A percentile compares a stretch with the other conserved stretches of the same genome.
phyloP scores from a whole-genome alignment of 2,113 vertebrate genomes.

The Diadophis punctatus region DNA sequence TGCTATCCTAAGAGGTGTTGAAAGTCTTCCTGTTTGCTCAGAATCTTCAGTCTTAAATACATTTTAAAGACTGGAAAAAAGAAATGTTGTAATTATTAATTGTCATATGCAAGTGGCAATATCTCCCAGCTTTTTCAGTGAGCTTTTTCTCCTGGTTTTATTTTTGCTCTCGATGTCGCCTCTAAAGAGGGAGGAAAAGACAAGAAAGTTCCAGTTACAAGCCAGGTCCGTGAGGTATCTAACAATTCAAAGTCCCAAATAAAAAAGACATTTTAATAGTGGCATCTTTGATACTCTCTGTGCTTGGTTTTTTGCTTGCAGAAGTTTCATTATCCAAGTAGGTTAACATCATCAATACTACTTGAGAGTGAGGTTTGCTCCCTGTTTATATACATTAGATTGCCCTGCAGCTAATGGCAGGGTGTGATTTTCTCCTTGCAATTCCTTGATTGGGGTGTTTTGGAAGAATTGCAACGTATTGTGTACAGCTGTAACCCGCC shows the following conservation, averaged over 20 bases:
- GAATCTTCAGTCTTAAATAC: not conserved
- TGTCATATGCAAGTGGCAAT: not conserved
- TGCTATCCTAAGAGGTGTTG: not conserved
- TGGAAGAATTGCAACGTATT: not conserved
- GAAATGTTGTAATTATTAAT: not conserved
- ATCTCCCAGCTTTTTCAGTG: not conserved
- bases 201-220: not conserved
- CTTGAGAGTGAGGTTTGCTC: not conserved
- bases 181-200: not conserved
- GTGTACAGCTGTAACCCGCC: not conserved
- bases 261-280: not conserved
- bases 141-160: not conserved
- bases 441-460: not conserved
- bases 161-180: not conserved
- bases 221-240: not conserved
- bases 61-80: not conserved
- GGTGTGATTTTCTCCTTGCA: not conserved
- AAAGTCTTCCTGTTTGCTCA: slow-evolving; percentile 6
- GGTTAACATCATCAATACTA: not conserved
- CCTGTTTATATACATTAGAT: not conserved
- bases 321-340: not conserved
- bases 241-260: not conserved
- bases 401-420: not conserved
- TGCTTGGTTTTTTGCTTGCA: not conserved
- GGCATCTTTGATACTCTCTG: not conserved